Base-by-base conservation (phyloP, 1,140 invertebrate genomes). In the Conus betulinus region DNA sequence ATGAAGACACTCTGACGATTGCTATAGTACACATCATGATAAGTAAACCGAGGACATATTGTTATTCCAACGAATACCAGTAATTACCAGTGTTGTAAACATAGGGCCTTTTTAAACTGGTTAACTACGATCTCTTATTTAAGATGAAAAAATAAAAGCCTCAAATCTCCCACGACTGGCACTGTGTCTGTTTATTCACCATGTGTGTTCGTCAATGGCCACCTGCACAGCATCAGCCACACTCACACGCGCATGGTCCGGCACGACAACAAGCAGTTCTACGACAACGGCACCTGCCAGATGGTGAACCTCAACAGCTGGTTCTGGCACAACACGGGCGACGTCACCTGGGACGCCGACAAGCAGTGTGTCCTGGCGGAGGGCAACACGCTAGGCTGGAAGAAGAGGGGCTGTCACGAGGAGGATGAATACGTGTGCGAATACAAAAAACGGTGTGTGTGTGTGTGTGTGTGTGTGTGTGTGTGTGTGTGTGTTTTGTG, bases 351-450 rank as follows among this genome's bases (percentile, higher is more conserved):
- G 39, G 82, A 53, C 52, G 5, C 82, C 17, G 53, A 11, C 82
- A 55, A 53, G 25, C 52, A 84, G 53, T 84, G 82, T n/a, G n/a
- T 84, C 11, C 82, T 52, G 53, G 53, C 82, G 17, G 53, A 60
- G 0, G 5, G 7, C 15, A 27, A 25, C 51, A 53, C n/a, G 13
- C 57, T 57, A 10, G 7, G 5, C 13, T 25, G 39, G 53, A 60
- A 84, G 53, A 84, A 25, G n/a, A 0, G 53, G 20, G 82, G n/a
- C 7, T 84, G 82, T n/a, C 7, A 53, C 53, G 8, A 10, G 0
- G 82, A 53, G 15, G 39, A 84, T 23, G 82, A 84, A 52, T 84
- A 20, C 82, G 82, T 84, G 10, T 84, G 82, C 53, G 52, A 84
- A n/a, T 57, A 23, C 23, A 15, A 0, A 0, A n/a, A 13, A 57